Percentiles rank a stretch among this genome's conserved stretches.
These are phyloP conservation scores for Momotus momota DNA, from an alignment of 2,797 vertebrate species.

Conservation along the genomic window DNA sequence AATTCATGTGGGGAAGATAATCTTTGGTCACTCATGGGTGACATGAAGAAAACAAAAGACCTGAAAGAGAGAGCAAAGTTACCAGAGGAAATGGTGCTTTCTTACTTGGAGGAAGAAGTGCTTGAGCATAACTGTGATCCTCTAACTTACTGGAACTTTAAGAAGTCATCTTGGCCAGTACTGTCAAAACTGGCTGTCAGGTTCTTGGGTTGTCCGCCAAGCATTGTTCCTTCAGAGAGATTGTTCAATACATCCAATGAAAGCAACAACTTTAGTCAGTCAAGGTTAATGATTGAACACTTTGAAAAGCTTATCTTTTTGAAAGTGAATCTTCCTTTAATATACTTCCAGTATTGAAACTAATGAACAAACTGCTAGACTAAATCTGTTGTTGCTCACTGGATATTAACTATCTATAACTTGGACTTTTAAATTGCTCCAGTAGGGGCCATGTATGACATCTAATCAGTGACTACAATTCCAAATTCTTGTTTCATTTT, in stretches of 20 bases:
- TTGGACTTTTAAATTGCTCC: conserved; percentile 76
- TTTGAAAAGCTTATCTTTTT: conserved; percentile 96
- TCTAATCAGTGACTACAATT: conserved; percentile 75
- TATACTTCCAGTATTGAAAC: conserved; percentile 98
- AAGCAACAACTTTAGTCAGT: conserved; percentile 89
- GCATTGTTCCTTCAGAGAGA: conserved; percentile 92
- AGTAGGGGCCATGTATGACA: conserved; percentile 80
- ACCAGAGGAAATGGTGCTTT: conserved; percentile 91
- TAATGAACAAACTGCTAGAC: conserved; percentile 64
- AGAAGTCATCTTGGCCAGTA: conserved; percentile 93
- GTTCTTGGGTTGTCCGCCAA: conserved; percentile 95
- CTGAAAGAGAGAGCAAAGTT: conserved; percentile 87
- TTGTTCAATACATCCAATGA: conserved; percentile 93
- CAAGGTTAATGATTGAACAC: conserved; percentile 91
- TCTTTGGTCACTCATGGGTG: conserved; percentile 94
- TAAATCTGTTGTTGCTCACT: conserved; percentile 64
- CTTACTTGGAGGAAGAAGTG: conserved; percentile 97
- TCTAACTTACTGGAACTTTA: conserved; percentile 97
- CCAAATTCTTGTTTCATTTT: conserved; percentile 76
- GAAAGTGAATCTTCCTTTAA: conserved; percentile 97
- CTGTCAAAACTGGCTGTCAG: conserved; percentile 93
- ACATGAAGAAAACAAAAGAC: conserved; percentile 88
- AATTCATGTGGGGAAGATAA: conserved; percentile 83
- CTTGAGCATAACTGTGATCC: conserved; percentile 98
- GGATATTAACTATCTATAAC: conserved; percentile 63